These are phyloP conservation scores for Eubasilissa splendida DNA, from an alignment of 2,888 invertebrate genomes.

Conservation along the genomic window DNA sequence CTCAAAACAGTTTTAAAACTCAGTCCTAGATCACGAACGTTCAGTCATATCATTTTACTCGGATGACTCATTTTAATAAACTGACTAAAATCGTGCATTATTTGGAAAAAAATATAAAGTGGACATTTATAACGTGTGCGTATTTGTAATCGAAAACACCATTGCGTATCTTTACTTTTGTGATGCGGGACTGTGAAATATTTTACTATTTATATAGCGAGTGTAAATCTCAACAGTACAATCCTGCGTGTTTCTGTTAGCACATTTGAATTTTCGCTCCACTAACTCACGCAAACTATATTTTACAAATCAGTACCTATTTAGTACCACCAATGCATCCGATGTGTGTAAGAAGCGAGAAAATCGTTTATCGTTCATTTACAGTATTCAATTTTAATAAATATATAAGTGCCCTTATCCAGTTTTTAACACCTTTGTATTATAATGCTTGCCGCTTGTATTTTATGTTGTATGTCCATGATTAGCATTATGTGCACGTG, in stretches of 20 bases:
- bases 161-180: conserved; percentile 23
- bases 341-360: conserved; percentile 56
- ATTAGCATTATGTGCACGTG: background rate
- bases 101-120: too few species aligned
- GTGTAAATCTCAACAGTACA: background rate
- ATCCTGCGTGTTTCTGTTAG: conserved; percentile 43
- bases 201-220: conserved; percentile 15
- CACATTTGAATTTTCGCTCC: conserved; percentile 33
- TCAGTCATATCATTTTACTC: background rate
- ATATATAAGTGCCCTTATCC: background rate
- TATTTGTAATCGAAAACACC: background rate
- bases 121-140: too few species aligned
- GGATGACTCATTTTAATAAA: too few species aligned
- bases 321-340: conserved; percentile 52
- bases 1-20: conserved; percentile 4
- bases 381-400: too few species aligned
- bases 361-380: background rate
- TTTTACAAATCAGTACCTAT: conserved; percentile 14
- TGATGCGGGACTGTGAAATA: conserved; percentile 30
- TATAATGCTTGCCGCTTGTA: background rate
- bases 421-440: background rate
- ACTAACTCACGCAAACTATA: conserved; percentile 51
- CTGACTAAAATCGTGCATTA: too few species aligned
- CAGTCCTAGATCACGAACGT: conserved; percentile 42
- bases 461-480: background rate